Percentiles rank a stretch among this genome's conserved stretches.
Evolutionary conservation across 2,113 vertebrate species (phyloP).

Genomic region (Ochotona curzoniae): DNA sequence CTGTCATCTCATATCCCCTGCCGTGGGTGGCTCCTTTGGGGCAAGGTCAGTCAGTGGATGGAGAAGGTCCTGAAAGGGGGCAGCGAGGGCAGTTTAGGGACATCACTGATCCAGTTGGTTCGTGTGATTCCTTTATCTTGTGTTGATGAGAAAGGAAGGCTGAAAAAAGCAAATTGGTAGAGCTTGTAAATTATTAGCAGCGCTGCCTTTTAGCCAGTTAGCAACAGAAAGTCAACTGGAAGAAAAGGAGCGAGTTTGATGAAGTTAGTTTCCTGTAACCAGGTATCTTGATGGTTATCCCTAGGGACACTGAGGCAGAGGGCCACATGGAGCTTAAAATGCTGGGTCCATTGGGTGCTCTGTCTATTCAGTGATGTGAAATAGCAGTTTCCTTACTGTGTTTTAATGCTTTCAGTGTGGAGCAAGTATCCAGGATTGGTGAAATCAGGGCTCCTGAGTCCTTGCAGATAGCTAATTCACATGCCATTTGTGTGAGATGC

Average conservation of each 20-base stretch:
- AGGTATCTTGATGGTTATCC: neutral
- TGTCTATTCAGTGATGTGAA: neutral
- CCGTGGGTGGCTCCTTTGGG: neutral
- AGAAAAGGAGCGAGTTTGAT: neutral
- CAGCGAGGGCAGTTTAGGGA: neutral
- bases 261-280: neutral
- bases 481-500: neutral
- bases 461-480: neutral
- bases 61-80: neutral
- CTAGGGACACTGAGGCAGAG: neutral
- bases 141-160: conserved; percentile 12
- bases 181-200: conserved; percentile 50
- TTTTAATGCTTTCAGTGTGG: neutral
- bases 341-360: neutral
- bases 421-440: neutral
- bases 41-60: conserved; percentile 6
- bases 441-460: neutral
- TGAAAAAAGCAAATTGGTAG: conserved; percentile 37
- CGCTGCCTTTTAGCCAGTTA: conserved; percentile 30
- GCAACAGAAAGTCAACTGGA: conserved; percentile 28
- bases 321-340: neutral
- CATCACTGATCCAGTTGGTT: neutral
- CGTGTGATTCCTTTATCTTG: conserved; percentile 10
- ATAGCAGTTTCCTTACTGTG: neutral
- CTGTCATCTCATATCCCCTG: neutral